These are phyloP conservation scores for Apostichopus californicus DNA, from an alignment of 35 echinoderm and acorn worm species.

Conservation along the genomic window DNA sequence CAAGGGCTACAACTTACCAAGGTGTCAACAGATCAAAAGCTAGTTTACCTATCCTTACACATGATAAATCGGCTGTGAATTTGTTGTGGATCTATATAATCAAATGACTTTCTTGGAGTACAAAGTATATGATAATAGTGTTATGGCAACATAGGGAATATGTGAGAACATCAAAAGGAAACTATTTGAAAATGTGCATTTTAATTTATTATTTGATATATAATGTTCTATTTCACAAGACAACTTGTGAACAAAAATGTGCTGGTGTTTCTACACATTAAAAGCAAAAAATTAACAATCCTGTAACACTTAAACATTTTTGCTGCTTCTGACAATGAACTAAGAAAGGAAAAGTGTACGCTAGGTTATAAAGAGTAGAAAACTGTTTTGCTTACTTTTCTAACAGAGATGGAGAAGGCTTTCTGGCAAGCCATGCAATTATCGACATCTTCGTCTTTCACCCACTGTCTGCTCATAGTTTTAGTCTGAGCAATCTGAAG, in stretches of 20 bases:
- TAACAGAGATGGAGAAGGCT: conserved; percentile 76
- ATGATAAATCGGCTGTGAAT: neutral
- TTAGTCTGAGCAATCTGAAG: conserved; percentile 88
- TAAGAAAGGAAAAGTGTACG: too few relatives aligned
- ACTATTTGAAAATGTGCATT: neutral
- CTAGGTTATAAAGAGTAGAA: too few relatives aligned
- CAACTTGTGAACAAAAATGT: too few relatives aligned
- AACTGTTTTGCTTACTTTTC: conserved; percentile 67
- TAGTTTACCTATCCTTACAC: neutral
- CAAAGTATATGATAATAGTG: neutral
- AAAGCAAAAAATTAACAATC: too few relatives aligned
- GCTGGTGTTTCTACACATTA: too few relatives aligned
- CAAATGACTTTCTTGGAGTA: neutral
- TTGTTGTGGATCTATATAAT: neutral
- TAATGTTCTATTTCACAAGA: too few relatives aligned
- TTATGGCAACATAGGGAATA: neutral
- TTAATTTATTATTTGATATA: neutral
- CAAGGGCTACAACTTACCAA: too few relatives aligned
- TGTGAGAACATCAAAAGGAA: too few relatives aligned
- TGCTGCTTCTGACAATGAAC: too few relatives aligned
- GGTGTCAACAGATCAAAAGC: too few relatives aligned
- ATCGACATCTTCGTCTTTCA: conserved; percentile 77
- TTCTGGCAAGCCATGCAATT: conserved; percentile 90
- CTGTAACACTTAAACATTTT: too few relatives aligned
- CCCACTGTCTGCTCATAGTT: conserved; percentile 77